Evolutionary conservation across 1,140 invertebrate species (phyloP).

Genomic region (Aphaenogaster floridana): DNA sequence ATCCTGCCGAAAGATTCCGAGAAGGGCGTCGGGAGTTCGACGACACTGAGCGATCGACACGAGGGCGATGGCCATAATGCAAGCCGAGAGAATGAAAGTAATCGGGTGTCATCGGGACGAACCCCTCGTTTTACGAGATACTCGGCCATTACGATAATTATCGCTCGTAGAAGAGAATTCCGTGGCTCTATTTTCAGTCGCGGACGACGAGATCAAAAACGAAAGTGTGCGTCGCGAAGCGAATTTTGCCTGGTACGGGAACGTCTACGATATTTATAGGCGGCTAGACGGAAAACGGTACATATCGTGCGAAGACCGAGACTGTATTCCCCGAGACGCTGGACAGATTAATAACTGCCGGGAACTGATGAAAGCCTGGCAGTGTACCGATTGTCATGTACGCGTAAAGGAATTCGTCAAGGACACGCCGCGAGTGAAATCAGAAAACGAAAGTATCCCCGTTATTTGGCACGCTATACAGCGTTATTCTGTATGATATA

Average conservation of each 20-base stretch:
- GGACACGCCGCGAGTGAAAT: conserved; percentile 53
- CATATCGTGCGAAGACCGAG: conserved; percentile 28
- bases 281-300: conserved; percentile 67
- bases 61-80: conserved; percentile 30
- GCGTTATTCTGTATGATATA: not conserved
- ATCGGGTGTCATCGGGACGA: not conserved
- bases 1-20: conserved; percentile 42
- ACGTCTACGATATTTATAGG: conserved; percentile 70
- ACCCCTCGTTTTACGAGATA: not conserved
- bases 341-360: conserved; percentile 72
- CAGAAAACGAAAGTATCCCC: conserved; percentile 28
- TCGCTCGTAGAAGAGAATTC: conserved; percentile 44
- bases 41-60: conserved; percentile 30
- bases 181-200: conserved; percentile 45
- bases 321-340: conserved; percentile 44
- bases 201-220: conserved; percentile 13
- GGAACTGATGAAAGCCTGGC: conserved; percentile 68
- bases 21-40: conserved; percentile 42
- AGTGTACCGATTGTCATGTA: not conserved
- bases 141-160: conserved; percentile 48
- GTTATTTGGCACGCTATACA: not conserved
- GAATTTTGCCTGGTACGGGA: conserved; percentile 45
- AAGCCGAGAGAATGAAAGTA: conserved; percentile 28
- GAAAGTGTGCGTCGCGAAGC: conserved; percentile 2
- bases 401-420: conserved; percentile 52